Conservation (phyloP, 2,113 vertebrate species). For the Opisthocomus hoazin region DNA sequence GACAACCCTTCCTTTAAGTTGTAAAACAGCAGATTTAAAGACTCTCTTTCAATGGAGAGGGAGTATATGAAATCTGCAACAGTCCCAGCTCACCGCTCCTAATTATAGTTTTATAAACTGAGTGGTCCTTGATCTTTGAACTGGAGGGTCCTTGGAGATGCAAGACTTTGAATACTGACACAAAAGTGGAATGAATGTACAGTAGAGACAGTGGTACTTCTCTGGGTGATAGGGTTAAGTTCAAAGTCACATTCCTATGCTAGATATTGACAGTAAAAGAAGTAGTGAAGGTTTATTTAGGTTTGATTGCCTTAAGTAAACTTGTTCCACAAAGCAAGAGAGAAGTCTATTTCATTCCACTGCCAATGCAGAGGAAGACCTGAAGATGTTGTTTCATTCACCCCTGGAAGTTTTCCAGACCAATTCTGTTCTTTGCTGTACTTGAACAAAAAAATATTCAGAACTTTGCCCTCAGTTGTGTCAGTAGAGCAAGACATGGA, state of each 20-base stretch:
- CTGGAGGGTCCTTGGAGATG: not conserved
- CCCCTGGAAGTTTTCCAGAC: not conserved
- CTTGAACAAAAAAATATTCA: not conserved
- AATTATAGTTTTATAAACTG: slow-evolving; percentile 73
- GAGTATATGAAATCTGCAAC: slow-evolving; percentile 72
- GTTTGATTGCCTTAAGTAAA: not conserved
- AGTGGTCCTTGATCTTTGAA: slow-evolving; percentile 52
- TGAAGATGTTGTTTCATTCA: not conserved
- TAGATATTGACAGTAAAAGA: not conserved
- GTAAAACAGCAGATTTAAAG: slow-evolving; percentile 76
- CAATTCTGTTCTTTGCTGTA: not conserved
- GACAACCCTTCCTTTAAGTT: slow-evolving; percentile 58
- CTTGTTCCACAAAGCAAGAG: not conserved
- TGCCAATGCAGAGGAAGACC: not conserved
- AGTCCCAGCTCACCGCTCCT: slow-evolving; percentile 66
- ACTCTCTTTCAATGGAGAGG: slow-evolving; percentile 63
- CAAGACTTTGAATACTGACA: not conserved
- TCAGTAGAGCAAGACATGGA: not conserved
- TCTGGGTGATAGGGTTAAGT: not conserved
- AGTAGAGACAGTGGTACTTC: not conserved
- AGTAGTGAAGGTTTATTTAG: not conserved
- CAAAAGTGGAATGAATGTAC: not conserved
- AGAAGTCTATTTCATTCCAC: not conserved
- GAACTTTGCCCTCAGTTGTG: not conserved
- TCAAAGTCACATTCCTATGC: not conserved